Evolutionary conservation across 2,888 invertebrate genomes (phyloP), one percentile per base, ranked within the genome.

Genomic region (Apeira syringaria): DNA sequence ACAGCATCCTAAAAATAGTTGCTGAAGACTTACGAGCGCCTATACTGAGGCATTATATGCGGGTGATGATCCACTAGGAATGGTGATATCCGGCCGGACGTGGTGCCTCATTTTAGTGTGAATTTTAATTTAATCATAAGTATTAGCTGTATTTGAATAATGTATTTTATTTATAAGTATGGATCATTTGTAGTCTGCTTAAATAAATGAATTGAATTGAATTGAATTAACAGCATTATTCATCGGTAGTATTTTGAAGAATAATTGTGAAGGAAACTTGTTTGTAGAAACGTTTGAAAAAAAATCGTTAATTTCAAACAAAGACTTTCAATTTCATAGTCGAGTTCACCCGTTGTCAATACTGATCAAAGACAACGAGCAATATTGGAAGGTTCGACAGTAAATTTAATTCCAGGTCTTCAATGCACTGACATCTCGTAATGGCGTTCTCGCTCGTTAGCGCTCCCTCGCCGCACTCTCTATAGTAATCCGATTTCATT

Each of bases 401-500:
- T 47, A 61, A 69, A 68, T 70, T 72, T 68, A 68, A 70, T 73
- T 68, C n/a, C 62, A 53, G 57, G 56, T 59, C 60, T 63, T 58
- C 70, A 74, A 70, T 24, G 67, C 44, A 55, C 50, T 52, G 55
- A 52, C 55, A 46, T 52, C 44, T 50, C 35, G 39, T 82, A 81
- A 83, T 79, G 64, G 76, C 69, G 73, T 74, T 75, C 74, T 56
- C 55, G 68, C 73, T 81, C 78, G 85, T 86, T 84, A 83, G 76
- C 74, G 67, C 68, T 74, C 74, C 71, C 71, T 70, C 64, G 67
- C 71, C 67, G 66, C 70, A 60, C 69, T 72, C 67, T 74, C 68
- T 61, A 61, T 66, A 69, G 79, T 86, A 84, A 87, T 86, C 82
- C 75, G 80, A n/a, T n/a, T n/a, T n/a, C n/a, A n/a, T n/a, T n/a